These are phyloP conservation scores for Heliconius eleuchia DNA, from an alignment of 1,140 invertebrate genomes.

Conservation along the genomic window DNA sequence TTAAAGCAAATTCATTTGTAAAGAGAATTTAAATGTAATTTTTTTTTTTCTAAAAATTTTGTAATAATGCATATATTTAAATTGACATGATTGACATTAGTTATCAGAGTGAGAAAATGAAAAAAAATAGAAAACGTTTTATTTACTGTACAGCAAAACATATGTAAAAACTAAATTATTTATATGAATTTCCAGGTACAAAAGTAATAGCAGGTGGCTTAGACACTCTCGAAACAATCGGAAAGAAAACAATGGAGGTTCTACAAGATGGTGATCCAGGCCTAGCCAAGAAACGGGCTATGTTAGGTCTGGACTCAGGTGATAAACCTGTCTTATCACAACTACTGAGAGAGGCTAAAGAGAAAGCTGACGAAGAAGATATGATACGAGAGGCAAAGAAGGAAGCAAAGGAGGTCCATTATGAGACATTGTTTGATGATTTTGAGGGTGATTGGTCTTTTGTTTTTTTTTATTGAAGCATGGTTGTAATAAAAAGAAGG, in stretches of 20 bases:
- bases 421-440: conserved; percentile 93
- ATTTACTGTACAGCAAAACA: too few relatives aligned
- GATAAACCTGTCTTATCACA: conserved; percentile 83
- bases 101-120: too few relatives aligned
- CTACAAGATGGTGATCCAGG: conserved; percentile 95
- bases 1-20: too few relatives aligned
- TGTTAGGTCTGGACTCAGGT: conserved; percentile 85
- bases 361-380: conserved; percentile 87
- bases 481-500: neutral
- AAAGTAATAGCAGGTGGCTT: conserved; percentile 92
- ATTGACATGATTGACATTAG: too few relatives aligned
- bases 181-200: conserved; percentile 48
- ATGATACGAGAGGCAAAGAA: conserved; percentile 83
- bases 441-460: conserved; percentile 84
- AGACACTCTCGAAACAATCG: conserved; percentile 94
- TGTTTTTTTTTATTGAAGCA: neutral
- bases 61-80: too few relatives aligned
- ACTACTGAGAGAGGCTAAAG: conserved; percentile 91
- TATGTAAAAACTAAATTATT: neutral
- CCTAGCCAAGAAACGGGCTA: conserved; percentile 89
- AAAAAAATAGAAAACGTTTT: too few relatives aligned
- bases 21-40: too few relatives aligned
- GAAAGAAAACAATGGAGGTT: conserved; percentile 96
- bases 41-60: too few relatives aligned
- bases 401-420: conserved; percentile 86